phyloP scores from a whole-genome alignment of 1,140 invertebrate species.

The Caenorhabditis latens region DNA sequence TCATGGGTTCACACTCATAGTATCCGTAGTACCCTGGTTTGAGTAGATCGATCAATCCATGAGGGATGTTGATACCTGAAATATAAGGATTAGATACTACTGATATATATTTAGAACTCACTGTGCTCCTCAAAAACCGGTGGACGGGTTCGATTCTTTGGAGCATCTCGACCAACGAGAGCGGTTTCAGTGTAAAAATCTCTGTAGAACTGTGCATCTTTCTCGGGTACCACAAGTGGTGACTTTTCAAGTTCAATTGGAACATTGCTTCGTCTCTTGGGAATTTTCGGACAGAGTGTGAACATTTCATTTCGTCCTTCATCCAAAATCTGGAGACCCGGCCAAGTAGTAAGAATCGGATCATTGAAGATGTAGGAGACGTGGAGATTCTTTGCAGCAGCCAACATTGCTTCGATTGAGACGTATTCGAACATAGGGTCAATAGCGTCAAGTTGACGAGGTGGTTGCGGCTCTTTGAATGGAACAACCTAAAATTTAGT shows the following conservation, averaged over 20 bases:
- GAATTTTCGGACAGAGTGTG: not conserved
- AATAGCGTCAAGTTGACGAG: not conserved
- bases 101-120: not conserved
- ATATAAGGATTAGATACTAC: not conserved
- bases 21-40: not conserved
- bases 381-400: not conserved
- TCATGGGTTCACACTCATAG: not conserved
- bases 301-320: not conserved
- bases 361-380: constrained; percentile 18
- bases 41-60: not conserved
- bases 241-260: not conserved
- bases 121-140: constrained; percentile 16
- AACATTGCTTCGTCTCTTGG: not conserved
- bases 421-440: not conserved
- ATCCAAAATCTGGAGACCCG: constrained; percentile 15
- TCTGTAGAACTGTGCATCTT: too few species aligned
- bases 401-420: not conserved
- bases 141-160: not conserved
- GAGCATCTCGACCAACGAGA: not conserved
- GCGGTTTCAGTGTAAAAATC: not conserved
- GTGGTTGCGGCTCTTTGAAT: constrained; percentile 39
- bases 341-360: constrained; percentile 1
- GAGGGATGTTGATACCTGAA: constrained; percentile 11
- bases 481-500: too few species aligned
- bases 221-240: not conserved